Evolutionary conservation across 2,888 invertebrate genomes (phyloP).

Genomic region (Theristus sp.): DNA sequence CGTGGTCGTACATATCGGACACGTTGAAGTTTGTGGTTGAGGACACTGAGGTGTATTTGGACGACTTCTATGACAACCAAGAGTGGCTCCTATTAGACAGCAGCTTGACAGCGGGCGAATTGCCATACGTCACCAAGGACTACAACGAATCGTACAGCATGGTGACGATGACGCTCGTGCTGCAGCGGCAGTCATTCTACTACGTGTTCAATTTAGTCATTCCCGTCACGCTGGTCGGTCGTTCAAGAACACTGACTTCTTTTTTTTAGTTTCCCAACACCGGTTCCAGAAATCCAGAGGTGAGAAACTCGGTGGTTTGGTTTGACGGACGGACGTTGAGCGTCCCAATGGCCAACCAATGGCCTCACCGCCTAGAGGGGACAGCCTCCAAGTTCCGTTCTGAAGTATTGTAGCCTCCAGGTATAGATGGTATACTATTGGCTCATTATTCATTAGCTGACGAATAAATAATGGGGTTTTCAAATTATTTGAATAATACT

Average conservation of each 20-base stretch:
- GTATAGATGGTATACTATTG: no score
- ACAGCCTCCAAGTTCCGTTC: no score
- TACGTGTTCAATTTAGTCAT: conserved; percentile 38
- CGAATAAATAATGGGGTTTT: no score
- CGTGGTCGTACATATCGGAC: conserved; percentile 25
- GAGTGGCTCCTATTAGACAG: conserved; percentile 5
- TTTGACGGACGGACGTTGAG: no score
- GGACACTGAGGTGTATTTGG: conserved; percentile 19
- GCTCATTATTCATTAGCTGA: no score
- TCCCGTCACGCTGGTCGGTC: conserved; percentile 33
- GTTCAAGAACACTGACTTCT: background rate
- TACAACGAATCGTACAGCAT: conserved; percentile 23
- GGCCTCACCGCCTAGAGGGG: no score
- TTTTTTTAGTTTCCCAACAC: background rate
- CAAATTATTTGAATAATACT: no score
- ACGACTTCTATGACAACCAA: conserved; percentile 27
- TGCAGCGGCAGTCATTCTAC: conserved; percentile 34
- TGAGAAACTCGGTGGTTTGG: no score
- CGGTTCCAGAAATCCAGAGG: no score
- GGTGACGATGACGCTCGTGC: conserved; percentile 17
- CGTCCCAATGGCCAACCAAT: no score
- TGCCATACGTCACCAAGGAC: conserved; percentile 11
- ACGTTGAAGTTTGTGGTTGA: conserved; percentile 18
- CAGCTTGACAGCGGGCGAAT: background rate
- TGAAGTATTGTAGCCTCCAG: no score